phyloP scores from a whole-genome alignment of 2,888 invertebrate genomes.

The Ophioninae sp. region DNA sequence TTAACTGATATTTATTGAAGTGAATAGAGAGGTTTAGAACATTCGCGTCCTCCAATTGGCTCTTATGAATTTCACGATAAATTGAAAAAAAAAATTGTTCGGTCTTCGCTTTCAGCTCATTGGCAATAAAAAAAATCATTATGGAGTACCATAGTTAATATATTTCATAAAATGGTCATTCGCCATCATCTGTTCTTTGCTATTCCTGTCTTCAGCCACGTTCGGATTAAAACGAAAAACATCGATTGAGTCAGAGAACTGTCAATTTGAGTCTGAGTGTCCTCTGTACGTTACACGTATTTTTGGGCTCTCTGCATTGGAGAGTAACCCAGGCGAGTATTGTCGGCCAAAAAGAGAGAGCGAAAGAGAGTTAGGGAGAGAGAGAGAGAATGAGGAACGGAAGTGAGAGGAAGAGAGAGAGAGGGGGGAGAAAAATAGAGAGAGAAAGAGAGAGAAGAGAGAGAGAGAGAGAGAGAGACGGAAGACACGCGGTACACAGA shows the following conservation, averaged over 20 bases:
- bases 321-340: constrained; percentile 71
- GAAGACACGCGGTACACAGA: constrained; percentile 52
- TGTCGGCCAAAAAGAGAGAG: constrained; percentile 70
- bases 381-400: no score
- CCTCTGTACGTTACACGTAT: constrained; percentile 16
- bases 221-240: not conserved
- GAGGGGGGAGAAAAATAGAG: constrained; percentile 6
- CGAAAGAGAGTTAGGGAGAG: constrained; percentile 29
- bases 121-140: no score
- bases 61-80: not conserved
- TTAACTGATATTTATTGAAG: not conserved
- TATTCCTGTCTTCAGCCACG: not conserved
- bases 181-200: not conserved
- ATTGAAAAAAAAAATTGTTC: not conserved
- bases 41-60: not conserved
- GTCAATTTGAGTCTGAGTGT: constrained; percentile 4
- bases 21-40: not conserved
- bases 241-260: not conserved
- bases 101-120: no score
- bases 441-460: constrained; percentile 64
- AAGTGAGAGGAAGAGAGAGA: no score
- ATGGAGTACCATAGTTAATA: no score
- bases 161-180: not conserved
- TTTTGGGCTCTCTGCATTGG: constrained; percentile 44
- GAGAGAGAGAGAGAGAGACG: constrained; percentile 14